Conservation (phyloP, 2,797 vertebrate species). For the Orestias chungarensis region DNA sequence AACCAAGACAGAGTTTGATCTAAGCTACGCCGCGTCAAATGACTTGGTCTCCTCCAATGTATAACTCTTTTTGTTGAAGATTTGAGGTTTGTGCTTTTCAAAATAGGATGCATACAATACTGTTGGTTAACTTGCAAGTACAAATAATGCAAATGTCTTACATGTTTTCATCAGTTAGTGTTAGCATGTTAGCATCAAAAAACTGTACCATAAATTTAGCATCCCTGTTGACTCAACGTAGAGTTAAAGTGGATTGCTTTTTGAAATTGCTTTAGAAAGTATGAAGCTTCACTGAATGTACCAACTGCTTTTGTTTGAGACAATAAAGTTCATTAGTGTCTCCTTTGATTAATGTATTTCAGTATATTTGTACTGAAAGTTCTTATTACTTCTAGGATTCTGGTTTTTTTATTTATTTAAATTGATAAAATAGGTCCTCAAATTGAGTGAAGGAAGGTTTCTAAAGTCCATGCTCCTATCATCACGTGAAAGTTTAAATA, state of each 20-base stretch:
- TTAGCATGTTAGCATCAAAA: background rate
- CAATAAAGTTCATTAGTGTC: background rate
- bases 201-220: background rate
- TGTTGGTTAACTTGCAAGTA: background rate
- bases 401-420: background rate
- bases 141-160: background rate
- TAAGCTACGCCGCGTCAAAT: conserved; percentile 71
- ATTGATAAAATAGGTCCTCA: background rate
- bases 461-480: background rate
- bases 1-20: conserved; percentile 70
- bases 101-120: background rate
- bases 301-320: background rate
- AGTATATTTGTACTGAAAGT: background rate
- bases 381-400: background rate
- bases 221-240: background rate
- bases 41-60: conserved; percentile 92
- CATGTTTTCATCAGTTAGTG: background rate
- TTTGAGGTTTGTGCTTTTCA: conserved; percentile 2
- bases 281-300: background rate
- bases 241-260: background rate
- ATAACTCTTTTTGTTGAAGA: conserved; percentile 52
- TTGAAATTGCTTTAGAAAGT: background rate
- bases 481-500: too few relatives aligned
- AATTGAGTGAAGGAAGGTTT: background rate
- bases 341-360: background rate